Evolutionary conservation across 2,113 vertebrate genomes (phyloP).

Genomic region (Pelecanus crispus): DNA sequence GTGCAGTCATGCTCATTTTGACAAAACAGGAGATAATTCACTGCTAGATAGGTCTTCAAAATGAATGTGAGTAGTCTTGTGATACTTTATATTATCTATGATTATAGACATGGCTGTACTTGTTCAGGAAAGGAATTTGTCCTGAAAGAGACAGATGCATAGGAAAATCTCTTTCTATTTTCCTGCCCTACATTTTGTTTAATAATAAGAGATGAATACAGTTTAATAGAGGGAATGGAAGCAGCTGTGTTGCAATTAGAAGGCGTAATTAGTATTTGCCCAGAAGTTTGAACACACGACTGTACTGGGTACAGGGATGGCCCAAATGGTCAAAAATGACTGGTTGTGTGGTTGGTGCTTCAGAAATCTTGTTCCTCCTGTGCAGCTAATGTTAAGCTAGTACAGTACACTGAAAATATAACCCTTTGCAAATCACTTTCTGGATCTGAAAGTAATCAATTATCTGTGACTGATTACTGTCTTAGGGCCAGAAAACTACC

Average conservation of each 20-base stretch:
- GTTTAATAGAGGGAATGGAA: slow-evolving; percentile 36
- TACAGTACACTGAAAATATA: slow-evolving; percentile 18
- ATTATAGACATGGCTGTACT: not conserved
- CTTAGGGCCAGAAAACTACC: slow-evolving; percentile 1
- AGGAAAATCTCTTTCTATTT: slow-evolving; percentile 15
- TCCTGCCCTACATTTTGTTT: slow-evolving; percentile 15
- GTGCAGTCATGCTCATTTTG: not conserved
- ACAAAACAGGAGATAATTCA: slow-evolving; percentile 34
- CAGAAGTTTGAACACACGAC: not conserved
- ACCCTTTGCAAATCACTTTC: slow-evolving; percentile 37
- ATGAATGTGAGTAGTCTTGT: not conserved
- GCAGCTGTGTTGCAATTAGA: slow-evolving; percentile 38
- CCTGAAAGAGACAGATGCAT: slow-evolving; percentile 21
- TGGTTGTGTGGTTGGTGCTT: not conserved
- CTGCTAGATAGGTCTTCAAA: slow-evolving; percentile 4
- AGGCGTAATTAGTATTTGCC: slow-evolving; percentile 10
- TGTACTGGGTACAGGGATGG: not conserved
- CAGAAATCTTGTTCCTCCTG: not conserved
- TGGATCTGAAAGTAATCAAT: slow-evolving; percentile 49
- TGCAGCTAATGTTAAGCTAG: not conserved
- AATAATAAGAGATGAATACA: slow-evolving; percentile 14
- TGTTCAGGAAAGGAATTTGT: slow-evolving; percentile 9
- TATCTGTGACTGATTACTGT: slow-evolving; percentile 52
- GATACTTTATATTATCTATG: not conserved
- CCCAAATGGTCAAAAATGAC: slow-evolving; percentile 20